These are phyloP conservation scores for Coboldia fuscipes DNA, from an alignment of 1,140 invertebrate species.

Conservation along the genomic window DNA sequence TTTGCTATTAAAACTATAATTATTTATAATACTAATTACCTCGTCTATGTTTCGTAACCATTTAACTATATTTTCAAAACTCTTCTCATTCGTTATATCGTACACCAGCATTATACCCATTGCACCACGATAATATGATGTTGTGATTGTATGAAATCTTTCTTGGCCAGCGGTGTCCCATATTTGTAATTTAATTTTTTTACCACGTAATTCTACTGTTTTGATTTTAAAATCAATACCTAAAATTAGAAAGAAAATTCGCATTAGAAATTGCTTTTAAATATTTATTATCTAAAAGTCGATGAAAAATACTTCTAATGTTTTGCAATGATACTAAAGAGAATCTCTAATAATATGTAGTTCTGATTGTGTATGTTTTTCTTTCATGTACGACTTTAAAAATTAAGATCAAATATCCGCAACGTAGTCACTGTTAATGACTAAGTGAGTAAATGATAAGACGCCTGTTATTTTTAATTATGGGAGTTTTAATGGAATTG, in stretches of 20 bases:
- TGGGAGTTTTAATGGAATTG: no score
- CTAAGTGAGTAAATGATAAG: no score
- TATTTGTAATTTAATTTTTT: slow-evolving; percentile 98
- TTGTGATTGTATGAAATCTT: slow-evolving; percentile 93
- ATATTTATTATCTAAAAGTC: background rate
- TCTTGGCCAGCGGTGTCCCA: slow-evolving; percentile 82
- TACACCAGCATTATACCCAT: slow-evolving; percentile 99
- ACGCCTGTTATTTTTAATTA: no score
- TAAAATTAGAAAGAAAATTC: slow-evolving; percentile 24
- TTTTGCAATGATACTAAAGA: no score
- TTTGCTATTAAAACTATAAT: no score
- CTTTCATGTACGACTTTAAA: no score
- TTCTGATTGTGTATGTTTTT: no score
- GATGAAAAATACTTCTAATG: background rate
- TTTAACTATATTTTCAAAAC: slow-evolving; percentile 96
- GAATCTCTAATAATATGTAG: no score
- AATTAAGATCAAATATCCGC: no score
- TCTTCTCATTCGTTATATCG: slow-evolving; percentile 95
- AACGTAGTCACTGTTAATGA: no score
- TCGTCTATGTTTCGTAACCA: slow-evolving; percentile 98
- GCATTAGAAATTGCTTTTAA: background rate
- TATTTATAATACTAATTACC: no score
- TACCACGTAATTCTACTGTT: slow-evolving; percentile 89
- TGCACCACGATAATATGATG: slow-evolving; percentile 90
- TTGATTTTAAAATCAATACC: slow-evolving; percentile 99